A percentile compares a stretch with the other conserved stretches of the same genome.
Conservation (phyloP, 1,140 invertebrate genomes). For the Psix sp. region DNA sequence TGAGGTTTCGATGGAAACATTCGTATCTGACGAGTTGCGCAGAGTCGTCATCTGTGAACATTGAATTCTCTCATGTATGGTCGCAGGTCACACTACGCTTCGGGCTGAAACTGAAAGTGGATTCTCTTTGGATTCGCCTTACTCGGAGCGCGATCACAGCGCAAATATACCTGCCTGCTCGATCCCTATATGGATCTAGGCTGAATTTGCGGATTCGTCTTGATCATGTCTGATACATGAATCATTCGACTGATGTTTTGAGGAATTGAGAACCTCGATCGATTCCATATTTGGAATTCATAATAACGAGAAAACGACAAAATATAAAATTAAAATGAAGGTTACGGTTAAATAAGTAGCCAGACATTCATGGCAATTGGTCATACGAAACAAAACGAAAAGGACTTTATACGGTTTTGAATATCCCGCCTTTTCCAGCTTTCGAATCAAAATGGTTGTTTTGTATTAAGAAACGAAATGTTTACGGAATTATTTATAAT, state of each 20-base stretch:
- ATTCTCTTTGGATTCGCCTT: slow-evolving; percentile 68
- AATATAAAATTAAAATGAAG: slow-evolving; percentile 11
- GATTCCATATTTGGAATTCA: slow-evolving; percentile 26
- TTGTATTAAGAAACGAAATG: too few species aligned
- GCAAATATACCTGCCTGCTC: slow-evolving; percentile 55
- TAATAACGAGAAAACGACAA: slow-evolving; percentile 24
- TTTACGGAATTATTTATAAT: too few species aligned
- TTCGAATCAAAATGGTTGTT: too few species aligned
- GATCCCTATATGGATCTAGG: slow-evolving; percentile 65
- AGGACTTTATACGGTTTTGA: too few species aligned
- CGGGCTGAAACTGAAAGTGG: slow-evolving; percentile 70
- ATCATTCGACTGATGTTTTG: slow-evolving; percentile 55
- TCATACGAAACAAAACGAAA: background rate
- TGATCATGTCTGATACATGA: slow-evolving; percentile 56
- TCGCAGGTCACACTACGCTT: slow-evolving; percentile 50
- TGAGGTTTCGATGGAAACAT: slow-evolving; percentile 20
- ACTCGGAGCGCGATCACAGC: slow-evolving; percentile 62
- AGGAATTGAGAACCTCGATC: slow-evolving; percentile 30
- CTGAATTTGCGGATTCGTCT: slow-evolving; percentile 63
- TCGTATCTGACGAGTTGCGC: slow-evolving; percentile 41
- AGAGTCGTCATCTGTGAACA: slow-evolving; percentile 42
- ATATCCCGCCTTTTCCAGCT: too few species aligned
- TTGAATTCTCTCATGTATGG: slow-evolving; percentile 34
- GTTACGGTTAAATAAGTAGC: slow-evolving; percentile 16
- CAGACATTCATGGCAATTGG: background rate